Evolutionary conservation across 2,113 vertebrate species (phyloP), one percentile per base, ranked within the genome.

Genomic region (Sylvilagus bachmani): DNA sequence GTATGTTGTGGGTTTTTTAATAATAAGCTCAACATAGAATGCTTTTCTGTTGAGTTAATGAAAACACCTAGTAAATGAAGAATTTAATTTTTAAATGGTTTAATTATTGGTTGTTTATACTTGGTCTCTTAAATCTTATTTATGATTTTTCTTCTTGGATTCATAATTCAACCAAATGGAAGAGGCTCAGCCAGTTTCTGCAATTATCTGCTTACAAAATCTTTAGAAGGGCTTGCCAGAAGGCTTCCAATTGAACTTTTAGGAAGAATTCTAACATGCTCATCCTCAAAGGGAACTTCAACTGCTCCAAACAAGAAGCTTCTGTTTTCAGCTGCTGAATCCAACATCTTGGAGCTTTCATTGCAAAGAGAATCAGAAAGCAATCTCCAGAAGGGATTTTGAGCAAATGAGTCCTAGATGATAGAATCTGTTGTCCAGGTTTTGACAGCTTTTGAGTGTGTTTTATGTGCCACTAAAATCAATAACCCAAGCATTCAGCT

Each of bases 51-150:
- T 89, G 38, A 4, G 36, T 90, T 92, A 92, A 61, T 88, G 27
- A 55, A 90, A 94, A 25, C 67, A 13, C 10, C 51, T 75, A 89
- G 8, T 89, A 75, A 82, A 84, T 66, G 79, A 89, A 38, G 3
- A 66, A 93, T 29, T 81, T 11, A 86, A 70, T 95, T 94, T 77
- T 86, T 77, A 86, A 91, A 64, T 73, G 8, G 2, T 36, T 85
- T 73, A 36, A 31, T 44, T 24, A 36, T 81, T 22, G 61, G 4
- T 80, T 82, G 64, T 75, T 89, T 95, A 25, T 78, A 80, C 94
- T 89, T 93, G 91, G 80, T 38, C 55, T 31, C 86, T 86, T 36
- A 66, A 85, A 93, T 29, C 1, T 93, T 91, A 11, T 77, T 92
- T 75, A 74, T 78, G 29, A 27, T 73, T 88, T 64, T 96, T 75